Conservation (phyloP, 2,797 vertebrate genomes). For the Rhynchotus rufescens region DNA sequence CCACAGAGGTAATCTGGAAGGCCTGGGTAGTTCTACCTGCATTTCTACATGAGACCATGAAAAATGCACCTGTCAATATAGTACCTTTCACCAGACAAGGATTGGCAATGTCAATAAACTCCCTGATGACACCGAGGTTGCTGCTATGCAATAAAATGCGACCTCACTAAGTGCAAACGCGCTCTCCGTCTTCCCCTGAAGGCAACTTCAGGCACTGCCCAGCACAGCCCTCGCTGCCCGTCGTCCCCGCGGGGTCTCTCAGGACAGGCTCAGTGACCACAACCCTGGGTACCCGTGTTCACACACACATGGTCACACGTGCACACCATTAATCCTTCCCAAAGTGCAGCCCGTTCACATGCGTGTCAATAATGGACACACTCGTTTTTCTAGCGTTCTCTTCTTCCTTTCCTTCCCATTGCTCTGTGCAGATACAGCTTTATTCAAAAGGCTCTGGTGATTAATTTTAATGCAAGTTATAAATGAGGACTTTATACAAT, state of each 20-base stretch:
- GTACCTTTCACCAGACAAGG: not conserved
- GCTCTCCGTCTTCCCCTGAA: accelerated
- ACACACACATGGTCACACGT: not conserved
- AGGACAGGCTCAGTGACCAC: not conserved
- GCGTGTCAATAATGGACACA: not conserved
- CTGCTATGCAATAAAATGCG: accelerated
- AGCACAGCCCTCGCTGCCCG: not conserved
- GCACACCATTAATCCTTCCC: not conserved
- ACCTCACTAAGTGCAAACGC: accelerated
- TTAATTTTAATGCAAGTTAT: slow-evolving; percentile 68
- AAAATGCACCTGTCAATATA: not conserved
- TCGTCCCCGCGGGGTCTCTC: not conserved
- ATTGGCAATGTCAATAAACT: not conserved
- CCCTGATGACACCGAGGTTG: accelerated
- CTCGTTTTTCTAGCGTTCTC: not conserved
- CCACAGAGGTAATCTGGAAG: not conserved
- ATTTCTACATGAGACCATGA: not conserved
- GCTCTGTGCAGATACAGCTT: slow-evolving; percentile 42
- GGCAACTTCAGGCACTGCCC: not conserved
- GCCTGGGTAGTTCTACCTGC: not conserved
- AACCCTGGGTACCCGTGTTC: accelerated
- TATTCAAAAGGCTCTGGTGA: slow-evolving; percentile 49
- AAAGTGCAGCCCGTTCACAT: not conserved
- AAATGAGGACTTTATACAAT: slow-evolving; percentile 66
- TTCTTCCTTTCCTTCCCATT: not conserved